Evolutionary conservation across 2,888 invertebrate species (phyloP).

Genomic region (Mongoloraphidia duomilia): DNA sequence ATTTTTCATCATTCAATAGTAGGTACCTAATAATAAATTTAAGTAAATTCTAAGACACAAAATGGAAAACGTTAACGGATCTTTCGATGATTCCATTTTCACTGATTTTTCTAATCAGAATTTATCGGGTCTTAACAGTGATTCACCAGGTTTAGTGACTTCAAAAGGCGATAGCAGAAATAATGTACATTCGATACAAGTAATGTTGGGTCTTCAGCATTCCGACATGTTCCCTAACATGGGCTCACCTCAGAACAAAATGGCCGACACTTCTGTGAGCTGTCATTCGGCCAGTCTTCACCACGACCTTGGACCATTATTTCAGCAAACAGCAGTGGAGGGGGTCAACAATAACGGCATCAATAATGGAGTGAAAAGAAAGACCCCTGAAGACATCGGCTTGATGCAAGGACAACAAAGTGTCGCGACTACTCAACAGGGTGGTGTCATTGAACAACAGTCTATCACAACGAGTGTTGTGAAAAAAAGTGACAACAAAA

Average conservation of each 20-base stretch:
- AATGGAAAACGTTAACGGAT: constrained; percentile 46
- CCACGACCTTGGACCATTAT: constrained; percentile 27
- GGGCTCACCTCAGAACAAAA: constrained; percentile 29
- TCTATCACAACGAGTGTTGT: constrained; percentile 29
- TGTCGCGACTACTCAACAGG: constrained; percentile 27
- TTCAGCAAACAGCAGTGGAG: constrained; percentile 22
- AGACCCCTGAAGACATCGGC: constrained; percentile 26
- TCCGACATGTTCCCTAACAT: constrained; percentile 31
- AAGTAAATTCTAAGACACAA: constrained; percentile 14
- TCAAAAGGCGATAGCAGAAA: constrained; percentile 26
- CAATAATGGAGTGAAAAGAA: constrained; percentile 24
- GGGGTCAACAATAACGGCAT: constrained; percentile 16
- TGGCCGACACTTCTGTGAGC: constrained; percentile 32
- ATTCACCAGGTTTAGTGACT: constrained; percentile 23
- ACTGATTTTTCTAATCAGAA: constrained; percentile 52
- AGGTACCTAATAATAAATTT: not conserved
- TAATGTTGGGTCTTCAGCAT: constrained; percentile 44
- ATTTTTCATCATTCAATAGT: no score
- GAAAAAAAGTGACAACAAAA: constrained; percentile 55
- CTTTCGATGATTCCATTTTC: constrained; percentile 68
- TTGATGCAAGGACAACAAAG: constrained; percentile 33
- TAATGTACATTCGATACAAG: constrained; percentile 49
- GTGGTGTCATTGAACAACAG: constrained; percentile 25
- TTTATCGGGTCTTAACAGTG: constrained; percentile 25
- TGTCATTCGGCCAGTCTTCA: constrained; percentile 18